phyloP scores from a whole-genome alignment of 2,888 invertebrate genomes.

The Lasioglossum leucozonium region DNA sequence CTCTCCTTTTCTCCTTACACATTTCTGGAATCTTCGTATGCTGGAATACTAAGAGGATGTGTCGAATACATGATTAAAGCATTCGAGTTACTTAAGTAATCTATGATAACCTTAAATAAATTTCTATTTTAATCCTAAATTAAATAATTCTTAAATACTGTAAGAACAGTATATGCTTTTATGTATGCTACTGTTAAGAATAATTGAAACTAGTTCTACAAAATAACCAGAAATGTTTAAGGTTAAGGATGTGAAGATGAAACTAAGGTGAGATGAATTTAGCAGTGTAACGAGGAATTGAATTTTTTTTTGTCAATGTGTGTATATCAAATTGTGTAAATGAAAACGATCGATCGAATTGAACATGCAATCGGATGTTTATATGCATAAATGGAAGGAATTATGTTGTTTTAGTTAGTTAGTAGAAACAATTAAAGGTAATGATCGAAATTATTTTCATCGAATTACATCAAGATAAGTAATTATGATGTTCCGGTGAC shows the following conservation, averaged over 20 bases:
- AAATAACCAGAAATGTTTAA: constrained; percentile 67
- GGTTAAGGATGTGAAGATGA: constrained; percentile 58
- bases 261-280: constrained; percentile 53
- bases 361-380: constrained; percentile 10
- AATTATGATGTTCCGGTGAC: too few relatives aligned
- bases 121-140: constrained; percentile 42
- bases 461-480: not conserved
- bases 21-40: constrained; percentile 66
- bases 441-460: not conserved
- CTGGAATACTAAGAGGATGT: constrained; percentile 58
- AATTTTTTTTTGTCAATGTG: constrained; percentile 17
- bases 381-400: not conserved
- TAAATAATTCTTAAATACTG: constrained; percentile 46
- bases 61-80: constrained; percentile 26
- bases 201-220: constrained; percentile 36
- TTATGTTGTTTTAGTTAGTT: not conserved
- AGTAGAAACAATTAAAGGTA: not conserved
- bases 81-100: constrained; percentile 35
- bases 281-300: constrained; percentile 28
- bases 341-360: not conserved
- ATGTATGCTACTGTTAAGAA: constrained; percentile 35
- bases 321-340: constrained; percentile 1
- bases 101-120: constrained; percentile 42
- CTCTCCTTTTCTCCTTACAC: constrained; percentile 67
- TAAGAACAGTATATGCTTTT: constrained; percentile 15